Percentiles rank a stretch among this genome's conserved stretches.
Evolutionary conservation across 1,140 invertebrate genomes (phyloP).

Genomic region (Kradibia gibbosae): DNA sequence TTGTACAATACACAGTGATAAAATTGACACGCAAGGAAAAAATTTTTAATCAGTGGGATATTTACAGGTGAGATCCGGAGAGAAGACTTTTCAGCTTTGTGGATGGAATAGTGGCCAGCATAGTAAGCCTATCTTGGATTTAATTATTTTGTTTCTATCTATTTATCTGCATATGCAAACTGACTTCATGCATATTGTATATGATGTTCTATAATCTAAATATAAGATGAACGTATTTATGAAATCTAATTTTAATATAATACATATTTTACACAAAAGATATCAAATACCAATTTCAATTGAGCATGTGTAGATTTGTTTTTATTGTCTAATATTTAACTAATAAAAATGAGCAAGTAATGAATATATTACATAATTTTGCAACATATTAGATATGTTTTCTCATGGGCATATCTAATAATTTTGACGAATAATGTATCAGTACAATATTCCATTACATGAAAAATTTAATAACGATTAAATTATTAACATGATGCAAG

Average conservation of each 20-base stretch:
- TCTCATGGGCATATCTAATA: neutral
- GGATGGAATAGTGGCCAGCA: conserved; percentile 89
- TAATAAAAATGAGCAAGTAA: neutral
- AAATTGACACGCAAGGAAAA: no score
- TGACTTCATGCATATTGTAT: no score
- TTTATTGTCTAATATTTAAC: no score
- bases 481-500: neutral
- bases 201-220: no score
- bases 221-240: no score
- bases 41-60: conserved; percentile 46
- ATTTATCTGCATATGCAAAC: no score
- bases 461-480: neutral
- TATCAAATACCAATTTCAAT: no score
- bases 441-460: neutral
- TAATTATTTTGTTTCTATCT: neutral
- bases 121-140: conserved; percentile 73
- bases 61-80: conserved; percentile 71
- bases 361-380: neutral
- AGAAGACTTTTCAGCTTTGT: conserved; percentile 78
- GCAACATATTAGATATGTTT: neutral
- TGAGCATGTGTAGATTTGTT: no score
- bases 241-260: no score
- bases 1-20: no score
- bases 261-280: no score
- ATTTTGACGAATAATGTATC: neutral